Evolutionary conservation across 30 jellyfish, hydroid and myxozoan genomes (phyloP).

Genomic region (Chironex yamaguchii): DNA sequence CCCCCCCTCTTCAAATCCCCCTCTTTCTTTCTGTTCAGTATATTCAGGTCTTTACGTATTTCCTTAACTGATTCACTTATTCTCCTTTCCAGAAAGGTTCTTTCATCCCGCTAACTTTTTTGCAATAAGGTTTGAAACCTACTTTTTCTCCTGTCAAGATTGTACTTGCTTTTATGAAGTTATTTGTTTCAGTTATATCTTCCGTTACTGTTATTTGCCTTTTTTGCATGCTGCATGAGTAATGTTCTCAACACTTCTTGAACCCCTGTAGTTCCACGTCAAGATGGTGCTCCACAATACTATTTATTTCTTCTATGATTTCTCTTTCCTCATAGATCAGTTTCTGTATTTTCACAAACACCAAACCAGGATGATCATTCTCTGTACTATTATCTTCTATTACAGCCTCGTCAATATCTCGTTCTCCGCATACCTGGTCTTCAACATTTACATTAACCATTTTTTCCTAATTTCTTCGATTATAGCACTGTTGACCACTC

Average conservation of each 20-base stretch:
- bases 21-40: slow-evolving; percentile 21
- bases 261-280: slow-evolving; percentile 43
- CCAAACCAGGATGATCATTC: slow-evolving; percentile 4
- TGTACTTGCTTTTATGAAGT: slow-evolving; percentile 18
- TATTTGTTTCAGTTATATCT: not conserved
- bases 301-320: slow-evolving; percentile 2
- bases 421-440: slow-evolving; percentile 8
- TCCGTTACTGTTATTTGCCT: slow-evolving; percentile 2
- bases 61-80: too few relatives aligned
- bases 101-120: not conserved
- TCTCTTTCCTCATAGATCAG: slow-evolving; percentile 17
- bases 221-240: too few relatives aligned
- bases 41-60: too few relatives aligned
- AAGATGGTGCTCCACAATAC: slow-evolving; percentile 17
- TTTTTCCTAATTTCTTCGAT: slow-evolving; percentile 3
- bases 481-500: not conserved
- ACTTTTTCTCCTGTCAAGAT: slow-evolving; percentile 35
- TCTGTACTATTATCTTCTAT: slow-evolving; percentile 17
- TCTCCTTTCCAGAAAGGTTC: too few relatives aligned
- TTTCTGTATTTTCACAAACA: slow-evolving; percentile 10
- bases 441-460: slow-evolving; percentile 16
- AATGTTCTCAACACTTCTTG: too few relatives aligned
- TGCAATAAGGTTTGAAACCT: slow-evolving; percentile 14
- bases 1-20: slow-evolving; percentile 4
- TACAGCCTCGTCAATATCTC: slow-evolving; percentile 24